Evolutionary conservation across 2,888 invertebrate species (phyloP), one percentile per base, ranked within the genome.

Genomic region (Pristionchus maxplancki): DNA sequence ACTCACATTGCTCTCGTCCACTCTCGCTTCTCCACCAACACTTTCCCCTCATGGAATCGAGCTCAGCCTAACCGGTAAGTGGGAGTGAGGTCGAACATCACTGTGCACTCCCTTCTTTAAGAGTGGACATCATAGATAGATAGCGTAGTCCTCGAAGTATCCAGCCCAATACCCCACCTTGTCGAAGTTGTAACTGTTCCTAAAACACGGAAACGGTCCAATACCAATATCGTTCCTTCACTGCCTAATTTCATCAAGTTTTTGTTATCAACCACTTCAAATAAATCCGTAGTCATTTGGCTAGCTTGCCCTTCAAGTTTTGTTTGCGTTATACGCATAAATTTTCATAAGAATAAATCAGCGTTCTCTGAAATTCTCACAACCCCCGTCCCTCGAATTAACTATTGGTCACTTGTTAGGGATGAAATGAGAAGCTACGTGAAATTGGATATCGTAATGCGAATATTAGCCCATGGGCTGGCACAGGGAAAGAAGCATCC

Each of bases 21-120:
- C 95, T 98, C 98, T 67, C 96, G 99, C 91, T 99, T 99, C 96
- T 99, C 99, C 24, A 99, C 99, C 91, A 99, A 99, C 95, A 99
- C 99, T 44, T 99, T 99, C 95, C 99, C 99, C 28, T 98, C 97
- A 95, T 99, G 99, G 99, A 98, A 99, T 95, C 96, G 99, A 93
- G 99, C 99, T 31, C 99, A 99, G 96, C 99, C 99, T 24, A 96
- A 98, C 94, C 97, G 98, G 97, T 97, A 95, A 20, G 48, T 48
- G 28, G 8, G 13, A 74, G 13, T 9, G 31, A 78, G n/a, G 4
- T 67, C 67, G 34, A 28, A 4, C 50, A 20, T 48, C n/a, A n/a
- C n/a, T n/a, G n/a, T n/a, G n/a, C n/a, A n/a, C n/a, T n/a, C n/a
- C n/a, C n/a, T n/a, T n/a, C n/a, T n/a, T n/a, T n/a, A n/a, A n/a